Evolutionary conservation across 2,113 vertebrate species (phyloP).

Genomic region (Siphamia tubifer): DNA sequence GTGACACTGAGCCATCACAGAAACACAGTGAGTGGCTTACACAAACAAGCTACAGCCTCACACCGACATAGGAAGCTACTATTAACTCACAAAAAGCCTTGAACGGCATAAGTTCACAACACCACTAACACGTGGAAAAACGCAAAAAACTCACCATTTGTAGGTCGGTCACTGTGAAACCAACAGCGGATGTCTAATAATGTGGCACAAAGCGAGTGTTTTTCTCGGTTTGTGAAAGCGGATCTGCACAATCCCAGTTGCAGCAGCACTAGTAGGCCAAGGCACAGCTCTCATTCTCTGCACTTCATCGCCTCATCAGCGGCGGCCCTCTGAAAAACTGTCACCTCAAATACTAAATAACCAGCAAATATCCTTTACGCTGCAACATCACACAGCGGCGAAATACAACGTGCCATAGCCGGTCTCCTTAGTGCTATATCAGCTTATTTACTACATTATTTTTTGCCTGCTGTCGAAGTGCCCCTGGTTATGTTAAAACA

Average conservation of each 20-base stretch:
- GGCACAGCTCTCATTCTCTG: constrained; percentile 80
- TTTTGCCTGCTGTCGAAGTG: constrained; percentile 77
- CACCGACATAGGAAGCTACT: constrained; percentile 62
- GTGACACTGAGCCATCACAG: constrained; percentile 69
- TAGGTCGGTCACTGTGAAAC: constrained; percentile 74
- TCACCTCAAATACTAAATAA: constrained; percentile 59
- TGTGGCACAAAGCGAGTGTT: constrained; percentile 71
- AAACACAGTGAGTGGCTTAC: constrained; percentile 48
- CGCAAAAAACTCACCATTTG: constrained; percentile 80
- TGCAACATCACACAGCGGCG: constrained; percentile 38
- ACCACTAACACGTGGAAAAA: constrained; percentile 45
- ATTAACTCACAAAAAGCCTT: constrained; percentile 45
- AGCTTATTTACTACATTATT: constrained; percentile 76
- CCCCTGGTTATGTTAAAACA: constrained; percentile 83
- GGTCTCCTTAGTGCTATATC: constrained; percentile 56
- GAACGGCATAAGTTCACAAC: constrained; percentile 56
- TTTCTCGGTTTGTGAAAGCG: constrained; percentile 76
- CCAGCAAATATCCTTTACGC: constrained; percentile 50
- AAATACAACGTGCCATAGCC: constrained; percentile 53
- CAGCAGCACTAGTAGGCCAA: constrained; percentile 77
- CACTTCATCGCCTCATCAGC: constrained; percentile 74
- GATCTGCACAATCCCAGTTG: constrained; percentile 79
- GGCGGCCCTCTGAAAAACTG: constrained; percentile 69
- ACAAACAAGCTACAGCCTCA: constrained; percentile 65
- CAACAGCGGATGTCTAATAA: constrained; percentile 57